Conservation (phyloP, 2,888 invertebrate genomes). For the Phyllotreta cruciferae region DNA sequence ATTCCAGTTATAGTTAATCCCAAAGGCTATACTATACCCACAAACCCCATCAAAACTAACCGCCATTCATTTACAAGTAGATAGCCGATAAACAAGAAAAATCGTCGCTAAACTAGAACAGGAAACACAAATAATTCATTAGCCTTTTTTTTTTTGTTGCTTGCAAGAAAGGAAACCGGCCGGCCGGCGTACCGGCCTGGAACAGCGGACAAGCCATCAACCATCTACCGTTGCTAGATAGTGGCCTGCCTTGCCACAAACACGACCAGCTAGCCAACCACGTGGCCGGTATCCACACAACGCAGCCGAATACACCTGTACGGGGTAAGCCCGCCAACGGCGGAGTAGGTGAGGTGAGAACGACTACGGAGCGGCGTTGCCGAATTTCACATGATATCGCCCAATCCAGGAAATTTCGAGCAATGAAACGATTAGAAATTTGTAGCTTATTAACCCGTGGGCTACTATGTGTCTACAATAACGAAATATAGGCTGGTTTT, state of each 20-base stretch:
- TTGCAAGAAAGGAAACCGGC: neutral
- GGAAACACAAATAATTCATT: constrained; percentile 10
- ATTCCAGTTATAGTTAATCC: no score
- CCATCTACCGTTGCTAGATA: constrained; percentile 10
- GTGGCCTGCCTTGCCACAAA: constrained; percentile 6
- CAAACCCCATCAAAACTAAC: no score
- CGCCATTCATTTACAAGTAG: no score
- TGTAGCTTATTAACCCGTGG: no score
- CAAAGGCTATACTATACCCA: no score
- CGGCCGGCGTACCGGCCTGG: constrained; percentile 14
- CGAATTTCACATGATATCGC: neutral
- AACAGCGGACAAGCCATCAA: constrained; percentile 8
- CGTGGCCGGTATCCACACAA: constrained; percentile 21
- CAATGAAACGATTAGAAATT: no score
- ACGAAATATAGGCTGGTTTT: no score
- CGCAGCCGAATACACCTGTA: constrained; percentile 27
- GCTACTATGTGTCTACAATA: no score
- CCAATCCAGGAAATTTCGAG: neutral
- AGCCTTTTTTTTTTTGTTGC: neutral
- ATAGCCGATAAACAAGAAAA: no score
- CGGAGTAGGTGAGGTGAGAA: constrained; percentile 24
- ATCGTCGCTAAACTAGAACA: neutral
- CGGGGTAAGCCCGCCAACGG: constrained; percentile 20
- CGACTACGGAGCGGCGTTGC: constrained; percentile 9
- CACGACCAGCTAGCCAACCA: constrained; percentile 28